Evolutionary conservation across 2,797 vertebrate species (phyloP).

Genomic region (Spheniscus humboldti): DNA sequence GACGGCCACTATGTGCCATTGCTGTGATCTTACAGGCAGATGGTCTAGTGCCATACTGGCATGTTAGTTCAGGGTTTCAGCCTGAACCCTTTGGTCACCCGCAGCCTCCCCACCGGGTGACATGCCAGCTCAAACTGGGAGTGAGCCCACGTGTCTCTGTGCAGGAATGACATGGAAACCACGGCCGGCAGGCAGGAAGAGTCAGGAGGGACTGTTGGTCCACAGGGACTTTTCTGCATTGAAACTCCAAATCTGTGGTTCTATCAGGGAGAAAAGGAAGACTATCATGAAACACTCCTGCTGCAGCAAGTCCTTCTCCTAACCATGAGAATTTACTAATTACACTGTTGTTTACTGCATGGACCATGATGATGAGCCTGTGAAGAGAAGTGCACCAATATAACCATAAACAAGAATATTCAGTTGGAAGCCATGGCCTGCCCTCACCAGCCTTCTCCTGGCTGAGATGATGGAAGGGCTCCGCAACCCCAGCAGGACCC

Average conservation of each 20-base stretch:
- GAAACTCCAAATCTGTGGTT: background rate
- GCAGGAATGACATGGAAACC: background rate
- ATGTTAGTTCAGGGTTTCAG: background rate
- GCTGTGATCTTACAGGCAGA: background rate
- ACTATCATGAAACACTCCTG: background rate
- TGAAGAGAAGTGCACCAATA: background rate
- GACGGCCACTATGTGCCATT: rapidly evolving
- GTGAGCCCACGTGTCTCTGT: rapidly evolving
- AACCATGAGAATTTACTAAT: background rate
- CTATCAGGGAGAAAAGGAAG: background rate
- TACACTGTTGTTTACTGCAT: background rate
- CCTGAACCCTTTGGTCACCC: background rate
- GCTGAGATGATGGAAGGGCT: background rate
- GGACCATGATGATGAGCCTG: background rate
- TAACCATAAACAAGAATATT: background rate
- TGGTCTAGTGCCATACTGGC: rapidly evolving
- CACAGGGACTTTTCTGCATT: background rate
- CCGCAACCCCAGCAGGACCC: background rate
- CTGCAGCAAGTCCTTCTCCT: background rate
- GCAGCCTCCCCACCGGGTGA: background rate
- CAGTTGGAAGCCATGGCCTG: background rate
- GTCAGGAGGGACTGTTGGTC: background rate
- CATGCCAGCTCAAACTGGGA: background rate
- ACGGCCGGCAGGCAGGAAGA: rapidly evolving
- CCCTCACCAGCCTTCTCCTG: background rate